These are phyloP conservation scores for Umimayanthus kanabou DNA, from an alignment of 92 coral and sea anemone species.

Conservation along the genomic window DNA sequence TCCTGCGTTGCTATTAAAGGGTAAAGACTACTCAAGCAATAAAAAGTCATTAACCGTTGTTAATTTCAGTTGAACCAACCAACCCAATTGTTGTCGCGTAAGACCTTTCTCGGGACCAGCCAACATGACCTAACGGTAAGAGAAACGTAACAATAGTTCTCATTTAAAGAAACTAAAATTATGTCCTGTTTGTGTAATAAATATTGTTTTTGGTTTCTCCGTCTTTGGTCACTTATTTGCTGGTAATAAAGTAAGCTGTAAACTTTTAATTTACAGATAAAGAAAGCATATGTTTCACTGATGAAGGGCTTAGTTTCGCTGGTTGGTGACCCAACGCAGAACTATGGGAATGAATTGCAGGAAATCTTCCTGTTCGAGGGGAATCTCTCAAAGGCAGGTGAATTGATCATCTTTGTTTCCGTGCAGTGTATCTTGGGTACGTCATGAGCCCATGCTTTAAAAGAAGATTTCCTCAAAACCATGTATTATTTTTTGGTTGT, in stretches of 20 bases:
- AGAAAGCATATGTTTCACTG: background rate
- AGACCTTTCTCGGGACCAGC: constrained; percentile 59
- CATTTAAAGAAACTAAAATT: too few species aligned
- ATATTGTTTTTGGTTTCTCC: too few species aligned
- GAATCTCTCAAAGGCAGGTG: constrained; percentile 41
- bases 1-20: too few species aligned
- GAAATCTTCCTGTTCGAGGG: constrained; percentile 30
- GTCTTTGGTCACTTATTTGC: background rate
- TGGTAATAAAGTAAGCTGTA: background rate
- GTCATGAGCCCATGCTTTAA: background rate
- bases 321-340: background rate
- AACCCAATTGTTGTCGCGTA: constrained; percentile 58
- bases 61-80: constrained; percentile 70
- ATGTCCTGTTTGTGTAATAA: background rate
- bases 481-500: too few species aligned
- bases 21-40: background rate
- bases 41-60: too few species aligned
- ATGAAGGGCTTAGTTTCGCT: constrained; percentile 24
- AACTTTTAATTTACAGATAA: background rate
- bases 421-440: background rate
- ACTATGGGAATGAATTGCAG: constrained; percentile 15
- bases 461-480: too few species aligned
- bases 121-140: constrained; percentile 42
- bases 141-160: background rate
- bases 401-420: background rate